phyloP scores from a whole-genome alignment of 2,113 vertebrate species.

The Oriolus oriolus region DNA sequence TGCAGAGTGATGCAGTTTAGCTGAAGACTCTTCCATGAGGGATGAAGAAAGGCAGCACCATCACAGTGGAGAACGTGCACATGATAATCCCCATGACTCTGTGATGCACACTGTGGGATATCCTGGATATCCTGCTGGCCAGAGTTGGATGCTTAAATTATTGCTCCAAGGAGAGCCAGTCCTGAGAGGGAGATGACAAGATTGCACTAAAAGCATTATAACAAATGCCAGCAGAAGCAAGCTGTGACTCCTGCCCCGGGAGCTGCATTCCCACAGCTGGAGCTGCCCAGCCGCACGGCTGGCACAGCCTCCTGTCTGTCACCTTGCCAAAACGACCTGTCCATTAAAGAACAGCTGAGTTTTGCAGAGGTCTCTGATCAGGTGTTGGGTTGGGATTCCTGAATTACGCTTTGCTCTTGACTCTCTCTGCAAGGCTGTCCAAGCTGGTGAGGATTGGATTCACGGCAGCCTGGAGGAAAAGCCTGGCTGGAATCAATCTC shows the following conservation, averaged over 20 bases:
- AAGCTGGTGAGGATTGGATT: neutral
- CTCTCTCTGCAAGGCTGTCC: neutral
- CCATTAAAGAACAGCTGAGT: neutral
- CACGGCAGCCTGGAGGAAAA: neutral
- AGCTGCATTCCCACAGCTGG: neutral
- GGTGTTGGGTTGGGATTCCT: neutral
- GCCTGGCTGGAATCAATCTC: neutral
- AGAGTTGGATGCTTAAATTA: neutral
- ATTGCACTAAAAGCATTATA: neutral
- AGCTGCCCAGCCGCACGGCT: neutral
- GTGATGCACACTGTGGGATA: neutral
- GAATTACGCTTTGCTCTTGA: neutral
- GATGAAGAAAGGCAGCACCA: neutral
- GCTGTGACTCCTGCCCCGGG: neutral
- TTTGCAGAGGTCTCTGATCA: neutral
- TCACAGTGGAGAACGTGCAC: fast-evolving
- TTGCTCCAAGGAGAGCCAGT: neutral
- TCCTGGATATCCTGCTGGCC: neutral
- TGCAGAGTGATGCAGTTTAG: neutral
- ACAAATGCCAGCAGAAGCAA: neutral
- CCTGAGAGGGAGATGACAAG: neutral
- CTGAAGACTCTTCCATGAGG: neutral
- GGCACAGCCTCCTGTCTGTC: no score
- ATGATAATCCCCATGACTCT: no score
- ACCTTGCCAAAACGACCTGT: neutral